These are phyloP conservation scores for Pollenia labialis DNA, from an alignment of 2,888 invertebrate species.

Conservation along the genomic window DNA sequence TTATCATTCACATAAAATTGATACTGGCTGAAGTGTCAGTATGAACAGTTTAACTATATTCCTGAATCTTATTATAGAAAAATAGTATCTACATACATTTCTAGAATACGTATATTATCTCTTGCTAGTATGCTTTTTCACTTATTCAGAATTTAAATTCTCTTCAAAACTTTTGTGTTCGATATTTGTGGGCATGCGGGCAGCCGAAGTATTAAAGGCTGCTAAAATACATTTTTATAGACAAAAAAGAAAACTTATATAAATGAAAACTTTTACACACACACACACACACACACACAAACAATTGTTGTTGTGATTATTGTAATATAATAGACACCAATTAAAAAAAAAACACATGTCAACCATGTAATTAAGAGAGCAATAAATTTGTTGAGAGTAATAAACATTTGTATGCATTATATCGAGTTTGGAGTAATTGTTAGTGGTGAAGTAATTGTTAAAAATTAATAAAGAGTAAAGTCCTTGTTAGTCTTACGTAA, in stretches of 20 bases:
- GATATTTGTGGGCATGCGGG: slow-evolving; percentile 84
- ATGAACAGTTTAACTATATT: too few relatives aligned
- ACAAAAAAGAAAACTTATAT: slow-evolving; percentile 22
- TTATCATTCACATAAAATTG: too few relatives aligned
- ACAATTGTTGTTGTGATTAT: slow-evolving; percentile 60
- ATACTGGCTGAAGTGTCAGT: too few relatives aligned
- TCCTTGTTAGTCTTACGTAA: too few relatives aligned
- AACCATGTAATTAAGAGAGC: slow-evolving; percentile 62
- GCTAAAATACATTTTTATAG: slow-evolving; percentile 78
- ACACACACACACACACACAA: slow-evolving; percentile 56
- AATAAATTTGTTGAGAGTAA: slow-evolving; percentile 37
- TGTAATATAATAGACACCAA: slow-evolving; percentile 68
- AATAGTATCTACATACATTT: too few relatives aligned
- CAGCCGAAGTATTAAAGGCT: slow-evolving; percentile 87
- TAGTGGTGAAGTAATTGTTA: background rate
- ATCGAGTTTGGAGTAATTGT: background rate
- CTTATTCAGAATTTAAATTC: too few relatives aligned
- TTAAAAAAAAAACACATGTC: slow-evolving; percentile 70
- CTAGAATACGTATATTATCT: too few relatives aligned
- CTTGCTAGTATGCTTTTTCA: too few relatives aligned
- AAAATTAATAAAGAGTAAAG: background rate
- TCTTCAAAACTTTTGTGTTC: background rate
- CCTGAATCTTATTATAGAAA: too few relatives aligned
- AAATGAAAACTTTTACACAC: slow-evolving; percentile 64
- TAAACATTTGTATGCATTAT: slow-evolving; percentile 30